A percentile compares a stretch with the other conserved stretches of the same genome.
Conservation (phyloP, 2,888 invertebrate species). For the Drosophila setosimentum region DNA sequence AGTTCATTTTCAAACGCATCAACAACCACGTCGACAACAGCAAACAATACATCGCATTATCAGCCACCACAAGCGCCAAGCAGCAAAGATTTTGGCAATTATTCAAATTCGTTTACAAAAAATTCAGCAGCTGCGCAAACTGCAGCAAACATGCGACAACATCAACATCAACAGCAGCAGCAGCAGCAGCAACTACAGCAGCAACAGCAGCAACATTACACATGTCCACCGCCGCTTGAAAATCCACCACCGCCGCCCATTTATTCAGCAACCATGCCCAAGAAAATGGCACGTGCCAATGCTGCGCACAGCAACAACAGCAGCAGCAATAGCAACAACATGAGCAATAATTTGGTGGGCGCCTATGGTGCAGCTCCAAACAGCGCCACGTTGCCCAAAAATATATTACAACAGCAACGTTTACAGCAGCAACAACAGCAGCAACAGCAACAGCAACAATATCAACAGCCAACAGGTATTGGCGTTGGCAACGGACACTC, state of each 20-base stretch:
- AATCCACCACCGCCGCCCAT: constrained; percentile 84
- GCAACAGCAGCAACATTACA: constrained; percentile 78
- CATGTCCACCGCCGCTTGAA: constrained; percentile 84
- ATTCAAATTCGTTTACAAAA: constrained; percentile 82
- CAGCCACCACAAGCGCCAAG: constrained; percentile 72
- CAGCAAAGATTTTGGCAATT: constrained; percentile 70
- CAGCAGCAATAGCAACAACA: constrained; percentile 35
- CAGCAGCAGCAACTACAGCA: constrained; percentile 62
- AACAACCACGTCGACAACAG: constrained; percentile 60
- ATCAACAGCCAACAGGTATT: constrained; percentile 66
- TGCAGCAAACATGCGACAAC: constrained; percentile 65
- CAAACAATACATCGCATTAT: constrained; percentile 68
- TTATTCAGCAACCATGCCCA: constrained; percentile 83
- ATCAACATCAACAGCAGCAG: constrained; percentile 59
- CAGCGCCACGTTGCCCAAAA: constrained; percentile 82
- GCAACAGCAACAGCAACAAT: constrained; percentile 68
- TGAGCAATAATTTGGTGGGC: constrained; percentile 58
- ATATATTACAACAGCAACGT: constrained; percentile 71
- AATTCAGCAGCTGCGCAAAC: constrained; percentile 80
- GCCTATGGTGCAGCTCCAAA: constrained; percentile 76
- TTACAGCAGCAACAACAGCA: constrained; percentile 69
- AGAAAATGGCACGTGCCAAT: constrained; percentile 65
- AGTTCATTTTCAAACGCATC: constrained; percentile 79
- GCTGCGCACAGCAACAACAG: constrained; percentile 46
- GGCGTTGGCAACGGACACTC: constrained; percentile 62